phyloP scores from a whole-genome alignment of 2,888 invertebrate species.

The Aethes cnicana region DNA sequence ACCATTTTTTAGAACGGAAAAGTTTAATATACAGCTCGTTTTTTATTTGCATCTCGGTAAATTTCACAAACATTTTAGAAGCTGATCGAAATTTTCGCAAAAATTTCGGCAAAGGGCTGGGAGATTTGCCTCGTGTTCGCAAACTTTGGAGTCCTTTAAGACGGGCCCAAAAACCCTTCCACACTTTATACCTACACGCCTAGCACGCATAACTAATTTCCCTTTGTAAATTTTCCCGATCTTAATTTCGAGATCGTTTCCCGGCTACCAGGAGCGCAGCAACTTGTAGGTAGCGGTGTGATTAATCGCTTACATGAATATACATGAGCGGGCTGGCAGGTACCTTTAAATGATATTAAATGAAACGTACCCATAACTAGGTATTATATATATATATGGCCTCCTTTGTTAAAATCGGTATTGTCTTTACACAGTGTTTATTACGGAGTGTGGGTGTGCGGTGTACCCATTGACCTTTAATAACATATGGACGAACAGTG shows the following conservation, averaged over 20 bases:
- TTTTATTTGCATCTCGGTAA: no score
- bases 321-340: constrained; percentile 75
- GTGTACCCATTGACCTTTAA: no score
- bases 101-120: no score
- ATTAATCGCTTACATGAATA: constrained; percentile 80
- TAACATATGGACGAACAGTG: no score
- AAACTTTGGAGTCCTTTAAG: constrained; percentile 15
- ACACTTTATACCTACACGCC: constrained; percentile 50
- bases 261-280: constrained; percentile 21
- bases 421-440: constrained; percentile 13
- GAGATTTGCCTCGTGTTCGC: no score
- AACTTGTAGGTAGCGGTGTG: constrained; percentile 56
- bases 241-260: constrained; percentile 30
- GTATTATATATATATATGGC: constrained; percentile 3
- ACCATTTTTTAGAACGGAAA: background rate
- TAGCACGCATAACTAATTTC: constrained; percentile 55
- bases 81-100: no score
- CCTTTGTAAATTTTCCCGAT: constrained; percentile 43
- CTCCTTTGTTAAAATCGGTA: constrained; percentile 24
- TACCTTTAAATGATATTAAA: constrained; percentile 74
- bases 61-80: no score
- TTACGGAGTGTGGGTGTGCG: no score
- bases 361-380: constrained; percentile 57
- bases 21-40: no score
- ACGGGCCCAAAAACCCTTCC: constrained; percentile 19